Evolutionary conservation across 2,113 vertebrate species (phyloP).

Genomic region (Leptosomus discolor): DNA sequence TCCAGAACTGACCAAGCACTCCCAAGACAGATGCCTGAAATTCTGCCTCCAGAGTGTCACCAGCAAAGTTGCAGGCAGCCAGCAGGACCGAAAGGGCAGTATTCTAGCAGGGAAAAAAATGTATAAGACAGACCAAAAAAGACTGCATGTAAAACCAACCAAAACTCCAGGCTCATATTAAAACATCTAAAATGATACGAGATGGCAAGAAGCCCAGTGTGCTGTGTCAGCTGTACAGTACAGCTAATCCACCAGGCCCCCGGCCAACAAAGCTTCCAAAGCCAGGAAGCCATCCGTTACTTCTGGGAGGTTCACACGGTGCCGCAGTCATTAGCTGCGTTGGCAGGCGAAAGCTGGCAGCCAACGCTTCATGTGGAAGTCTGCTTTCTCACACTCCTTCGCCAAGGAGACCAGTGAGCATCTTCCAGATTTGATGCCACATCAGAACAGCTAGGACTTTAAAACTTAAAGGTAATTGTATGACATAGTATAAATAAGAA

Average conservation of each 20-base stretch:
- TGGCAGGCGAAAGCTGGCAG: not conserved
- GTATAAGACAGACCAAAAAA: not conserved
- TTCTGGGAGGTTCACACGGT: not conserved
- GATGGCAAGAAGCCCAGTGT: not conserved
- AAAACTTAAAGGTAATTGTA: not conserved
- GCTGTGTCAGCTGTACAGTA: not conserved
- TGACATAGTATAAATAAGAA: not conserved
- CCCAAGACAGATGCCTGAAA: conserved; percentile 53
- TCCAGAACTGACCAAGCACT: conserved; percentile 79
- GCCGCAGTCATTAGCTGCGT: not conserved
- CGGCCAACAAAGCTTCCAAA: not conserved
- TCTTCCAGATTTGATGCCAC: not conserved
- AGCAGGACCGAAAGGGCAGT: conserved; percentile 76
- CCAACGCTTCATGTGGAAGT: not conserved
- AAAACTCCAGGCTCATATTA: not conserved
- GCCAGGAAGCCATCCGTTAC: not conserved
- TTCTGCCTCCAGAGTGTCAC: conserved; percentile 66
- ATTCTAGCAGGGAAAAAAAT: conserved; percentile 72
- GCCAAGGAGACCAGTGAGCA: not conserved
- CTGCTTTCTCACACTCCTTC: not conserved
- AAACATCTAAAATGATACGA: not conserved
- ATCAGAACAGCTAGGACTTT: not conserved
- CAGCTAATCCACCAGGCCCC: not conserved
- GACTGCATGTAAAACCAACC: not conserved
- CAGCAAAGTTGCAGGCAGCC: conserved; percentile 64